These are phyloP conservation scores for Onychomys leucogaster DNA, from an alignment of 2,797 vertebrate genomes.

Conservation along the genomic window DNA sequence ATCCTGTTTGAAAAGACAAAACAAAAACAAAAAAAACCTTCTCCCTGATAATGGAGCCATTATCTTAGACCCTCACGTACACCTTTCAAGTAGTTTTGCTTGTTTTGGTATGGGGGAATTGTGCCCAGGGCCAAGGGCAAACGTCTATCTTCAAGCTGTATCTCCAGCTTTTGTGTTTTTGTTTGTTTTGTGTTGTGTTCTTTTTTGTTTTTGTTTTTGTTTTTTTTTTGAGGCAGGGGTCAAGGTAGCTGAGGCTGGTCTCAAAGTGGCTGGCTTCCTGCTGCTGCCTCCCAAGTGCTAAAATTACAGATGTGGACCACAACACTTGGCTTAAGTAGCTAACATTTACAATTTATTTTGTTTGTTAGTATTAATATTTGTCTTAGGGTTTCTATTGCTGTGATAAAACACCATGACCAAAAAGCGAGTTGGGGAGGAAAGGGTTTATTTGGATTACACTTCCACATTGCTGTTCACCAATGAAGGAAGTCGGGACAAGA, in stretches of 20 bases:
- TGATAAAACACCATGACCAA: background rate
- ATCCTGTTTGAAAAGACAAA: background rate
- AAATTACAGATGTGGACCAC: background rate
- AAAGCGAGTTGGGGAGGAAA: background rate
- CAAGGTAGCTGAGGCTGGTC: background rate
- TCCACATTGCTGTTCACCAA: background rate
- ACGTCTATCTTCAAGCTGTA: background rate
- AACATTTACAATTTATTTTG: background rate
- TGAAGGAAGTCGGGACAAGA: background rate
- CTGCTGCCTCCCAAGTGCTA: background rate
- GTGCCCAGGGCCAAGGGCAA: background rate
- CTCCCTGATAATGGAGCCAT: background rate
- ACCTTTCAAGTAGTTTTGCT: background rate
- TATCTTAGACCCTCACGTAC: background rate
- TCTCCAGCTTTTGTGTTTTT: background rate
- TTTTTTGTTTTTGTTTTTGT: background rate
- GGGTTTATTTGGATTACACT: background rate
- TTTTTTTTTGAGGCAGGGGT: background rate
- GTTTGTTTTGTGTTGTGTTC: background rate
- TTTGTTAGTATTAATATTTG: background rate
- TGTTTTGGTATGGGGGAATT: background rate
- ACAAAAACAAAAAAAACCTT: background rate
- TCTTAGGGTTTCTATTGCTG: background rate
- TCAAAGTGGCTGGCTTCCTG: background rate
- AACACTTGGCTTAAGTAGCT: background rate